Evolutionary conservation across 2,888 invertebrate species (phyloP), one percentile per base, ranked within the genome.

Genomic region (Andrena praecox): DNA sequence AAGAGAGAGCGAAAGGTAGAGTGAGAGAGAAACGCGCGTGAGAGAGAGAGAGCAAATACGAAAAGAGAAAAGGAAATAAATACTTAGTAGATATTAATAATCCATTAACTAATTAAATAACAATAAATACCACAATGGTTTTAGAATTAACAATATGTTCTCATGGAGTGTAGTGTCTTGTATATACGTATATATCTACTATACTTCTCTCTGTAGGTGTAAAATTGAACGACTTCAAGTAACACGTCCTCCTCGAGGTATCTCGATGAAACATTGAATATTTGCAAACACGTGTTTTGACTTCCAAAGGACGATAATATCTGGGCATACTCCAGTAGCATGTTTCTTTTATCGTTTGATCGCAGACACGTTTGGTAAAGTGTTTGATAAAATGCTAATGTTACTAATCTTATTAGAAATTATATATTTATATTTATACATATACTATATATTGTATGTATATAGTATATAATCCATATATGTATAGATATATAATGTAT

Each of bases 121-220:
- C 86, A 90, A 92, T 91, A 91, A 93, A 89, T 90, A 92, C 87
- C 90, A 92, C 76, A 89, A 90, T 78, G 89, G 86, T 91, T 90
- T 90, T 93, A 92, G 92, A 87, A 91, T 93, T 92, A 92, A 91
- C 87, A 90, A 93, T 93, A 92, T 93, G 92, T 93, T 94, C 92
- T 92, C 89, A 91, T 93, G 93, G 90, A 94, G 91, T 93, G 93
- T 94, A 93, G 93, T 91, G 91, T 93, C 93, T 93, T 94, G 93
- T 94, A 93, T 94, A 94, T 93, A 93, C 90, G 91, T 89, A 86
- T 90, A 90, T 91, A 92, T 91, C 89, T 91, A 90, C 87, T 91
- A 91, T 92, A 93, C 91, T 91, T 92, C 89, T 91, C 86, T 91
- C 91, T 90, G 89, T 92, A 92, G 91, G 89, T 87, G 90, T 91